Percentiles rank a stretch among this genome's conserved stretches.
Conservation (phyloP, 92 coral and sea anemone species). For the Bergia puertoricense region DNA sequence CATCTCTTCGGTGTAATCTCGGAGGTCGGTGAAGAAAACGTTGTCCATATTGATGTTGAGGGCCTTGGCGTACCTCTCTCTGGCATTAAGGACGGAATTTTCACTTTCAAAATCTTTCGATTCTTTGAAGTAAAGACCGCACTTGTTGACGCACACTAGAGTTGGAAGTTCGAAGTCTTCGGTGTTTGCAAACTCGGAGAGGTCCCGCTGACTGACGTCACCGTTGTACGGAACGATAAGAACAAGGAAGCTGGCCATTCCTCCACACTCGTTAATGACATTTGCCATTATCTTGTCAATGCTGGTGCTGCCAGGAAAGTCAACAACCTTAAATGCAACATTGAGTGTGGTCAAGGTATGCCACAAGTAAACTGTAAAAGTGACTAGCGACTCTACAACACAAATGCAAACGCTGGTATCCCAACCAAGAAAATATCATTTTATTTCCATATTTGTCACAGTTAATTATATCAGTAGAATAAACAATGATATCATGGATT, state of each 20-base stretch:
- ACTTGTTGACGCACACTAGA: conserved; percentile 12
- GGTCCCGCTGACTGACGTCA: not conserved
- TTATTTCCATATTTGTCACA: too few species aligned
- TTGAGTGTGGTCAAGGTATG: not conserved
- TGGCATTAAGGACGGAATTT: not conserved
- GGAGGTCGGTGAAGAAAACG: conserved; percentile 1
- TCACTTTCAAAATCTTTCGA: not conserved
- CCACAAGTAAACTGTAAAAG: too few species aligned
- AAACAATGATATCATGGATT: too few species aligned
- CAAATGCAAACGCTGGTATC: too few species aligned
- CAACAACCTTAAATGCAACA: not conserved
- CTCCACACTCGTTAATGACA: conserved; percentile 4
- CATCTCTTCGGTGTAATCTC: not conserved
- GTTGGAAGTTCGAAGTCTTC: conserved; percentile 12
- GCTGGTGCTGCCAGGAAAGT: conserved; percentile 14
- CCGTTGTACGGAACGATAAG: not conserved
- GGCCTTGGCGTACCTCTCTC: not conserved
- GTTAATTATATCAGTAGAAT: too few species aligned
- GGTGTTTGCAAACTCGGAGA: conserved; percentile 3
- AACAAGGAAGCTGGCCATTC: conserved; percentile 1
- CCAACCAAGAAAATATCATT: too few species aligned
- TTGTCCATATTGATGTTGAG: not conserved
- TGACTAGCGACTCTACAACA: too few species aligned
- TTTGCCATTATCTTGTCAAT: conserved; percentile 2
- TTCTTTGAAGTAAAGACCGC: not conserved